A percentile compares a stretch with the other conserved stretches of the same genome.
phyloP scores from a whole-genome alignment of 2,888 invertebrate species.

The Tinea trinotella region DNA sequence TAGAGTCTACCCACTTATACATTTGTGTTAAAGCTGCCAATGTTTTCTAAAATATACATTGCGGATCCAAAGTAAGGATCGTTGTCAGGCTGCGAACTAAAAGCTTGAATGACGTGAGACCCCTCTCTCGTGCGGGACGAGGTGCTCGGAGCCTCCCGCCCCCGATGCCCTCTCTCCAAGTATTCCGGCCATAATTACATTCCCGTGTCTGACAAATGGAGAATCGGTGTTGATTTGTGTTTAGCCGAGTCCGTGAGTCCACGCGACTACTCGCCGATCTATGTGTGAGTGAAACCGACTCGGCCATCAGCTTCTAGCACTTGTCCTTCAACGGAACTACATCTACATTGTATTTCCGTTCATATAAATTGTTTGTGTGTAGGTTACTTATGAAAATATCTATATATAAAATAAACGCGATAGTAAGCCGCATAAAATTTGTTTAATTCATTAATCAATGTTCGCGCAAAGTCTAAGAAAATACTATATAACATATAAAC shows the following conservation, averaged over 20 bases:
- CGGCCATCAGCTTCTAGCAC: background rate
- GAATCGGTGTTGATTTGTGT: constrained; percentile 75
- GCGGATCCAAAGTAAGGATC: constrained; percentile 58
- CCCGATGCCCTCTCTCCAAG: constrained; percentile 38
- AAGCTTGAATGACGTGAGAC: constrained; percentile 59
- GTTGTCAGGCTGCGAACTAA: constrained; percentile 61
- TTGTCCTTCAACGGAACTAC: background rate
- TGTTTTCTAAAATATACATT: constrained; percentile 38
- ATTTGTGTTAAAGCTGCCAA: constrained; percentile 28
- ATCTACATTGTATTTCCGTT: background rate
- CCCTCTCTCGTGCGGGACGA: constrained; percentile 20
- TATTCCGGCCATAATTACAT: constrained; percentile 73
- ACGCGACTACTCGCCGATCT: background rate
- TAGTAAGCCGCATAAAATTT: too few relatives aligned
- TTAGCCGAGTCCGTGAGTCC: constrained; percentile 53
- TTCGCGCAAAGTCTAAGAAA: too few relatives aligned
- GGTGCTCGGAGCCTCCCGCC: constrained; percentile 27
- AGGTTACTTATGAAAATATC: too few relatives aligned
- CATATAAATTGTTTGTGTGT: too few relatives aligned
- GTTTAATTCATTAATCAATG: too few relatives aligned
- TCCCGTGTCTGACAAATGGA: constrained; percentile 75
- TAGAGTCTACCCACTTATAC: background rate
- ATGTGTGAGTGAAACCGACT: background rate
- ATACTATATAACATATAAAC: too few relatives aligned
- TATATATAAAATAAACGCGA: too few relatives aligned